A percentile compares a stretch with the other conserved stretches of the same genome.
Evolutionary conservation across 2,797 vertebrate species (phyloP).

Genomic region (Crocodylus rhombifer): DNA sequence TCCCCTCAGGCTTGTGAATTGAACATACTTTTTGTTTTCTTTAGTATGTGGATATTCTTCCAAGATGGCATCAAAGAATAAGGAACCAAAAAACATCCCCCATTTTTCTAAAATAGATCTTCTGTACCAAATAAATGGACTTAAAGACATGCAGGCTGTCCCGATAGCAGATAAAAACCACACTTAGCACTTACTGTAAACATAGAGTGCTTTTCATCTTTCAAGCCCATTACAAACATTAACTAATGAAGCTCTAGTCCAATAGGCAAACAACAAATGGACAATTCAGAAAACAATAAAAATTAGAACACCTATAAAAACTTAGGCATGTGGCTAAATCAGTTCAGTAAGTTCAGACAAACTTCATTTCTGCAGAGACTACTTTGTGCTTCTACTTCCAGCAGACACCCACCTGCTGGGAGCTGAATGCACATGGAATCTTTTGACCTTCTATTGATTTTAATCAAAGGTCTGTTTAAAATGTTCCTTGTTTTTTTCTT

Average conservation of each 20-base stretch:
- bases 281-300: constrained; percentile 28
- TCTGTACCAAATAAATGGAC: constrained; percentile 28
- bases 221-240: constrained; percentile 11
- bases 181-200: constrained; percentile 16
- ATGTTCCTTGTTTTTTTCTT: not conserved
- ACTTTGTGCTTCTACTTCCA: not conserved
- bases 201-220: constrained; percentile 2
- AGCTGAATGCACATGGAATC: constrained; percentile 42
- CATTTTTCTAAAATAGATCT: not conserved
- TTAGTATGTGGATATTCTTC: constrained; percentile 26
- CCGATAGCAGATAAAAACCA: not conserved
- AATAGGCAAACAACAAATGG: not conserved
- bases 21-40: constrained; percentile 42
- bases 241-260: not conserved
- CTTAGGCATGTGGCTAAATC: not conserved
- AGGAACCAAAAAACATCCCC: not conserved
- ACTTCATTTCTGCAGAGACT: constrained; percentile 48
- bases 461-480: constrained; percentile 55
- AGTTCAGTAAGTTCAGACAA: constrained; percentile 57
- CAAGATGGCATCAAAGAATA: constrained; percentile 16
- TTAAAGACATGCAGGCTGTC: not conserved
- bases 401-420: constrained; percentile 53
- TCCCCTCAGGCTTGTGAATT: constrained; percentile 19
- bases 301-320: constrained; percentile 5
- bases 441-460: constrained; percentile 62